A percentile compares a stretch with the other conserved stretches of the same genome.
Evolutionary conservation across 2,113 vertebrate genomes (phyloP).

Genomic region (Delphinus delphis): DNA sequence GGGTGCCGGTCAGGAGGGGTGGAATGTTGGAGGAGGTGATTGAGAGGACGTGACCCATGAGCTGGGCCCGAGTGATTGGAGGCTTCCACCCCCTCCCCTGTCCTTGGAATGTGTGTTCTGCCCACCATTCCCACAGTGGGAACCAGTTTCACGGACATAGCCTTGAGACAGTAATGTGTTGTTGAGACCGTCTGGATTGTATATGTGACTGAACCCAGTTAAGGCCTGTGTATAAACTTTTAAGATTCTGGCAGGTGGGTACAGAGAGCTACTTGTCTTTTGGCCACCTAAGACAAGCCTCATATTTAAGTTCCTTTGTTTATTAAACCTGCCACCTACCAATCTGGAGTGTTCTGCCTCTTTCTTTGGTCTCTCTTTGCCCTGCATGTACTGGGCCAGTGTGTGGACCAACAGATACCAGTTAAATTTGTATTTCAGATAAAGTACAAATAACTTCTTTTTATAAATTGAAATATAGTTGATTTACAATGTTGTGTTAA

Average conservation of each 20-base stretch:
- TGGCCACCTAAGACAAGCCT: not conserved
- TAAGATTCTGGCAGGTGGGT: not conserved
- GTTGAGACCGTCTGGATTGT: not conserved
- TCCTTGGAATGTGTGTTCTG: not conserved
- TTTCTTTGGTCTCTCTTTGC: not conserved
- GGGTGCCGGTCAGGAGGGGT: not conserved
- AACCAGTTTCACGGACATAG: not conserved
- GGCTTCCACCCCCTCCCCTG: not conserved
- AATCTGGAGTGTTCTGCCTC: not conserved
- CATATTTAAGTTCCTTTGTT: not conserved
- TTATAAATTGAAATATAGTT: not conserved
- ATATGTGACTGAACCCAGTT: not conserved
- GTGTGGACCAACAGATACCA: not conserved
- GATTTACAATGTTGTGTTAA: not conserved
- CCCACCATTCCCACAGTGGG: not conserved
- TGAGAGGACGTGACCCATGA: not conserved
- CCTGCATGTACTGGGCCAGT: not conserved
- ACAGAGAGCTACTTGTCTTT: not conserved
- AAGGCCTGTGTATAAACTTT: not conserved
- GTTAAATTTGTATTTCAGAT: constrained; percentile 21
- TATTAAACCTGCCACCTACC: not conserved
- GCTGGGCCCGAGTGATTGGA: not conserved
- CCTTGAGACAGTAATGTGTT: not conserved
- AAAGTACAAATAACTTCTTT: not conserved
- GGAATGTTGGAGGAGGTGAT: not conserved